Conservation (phyloP, 2,113 vertebrate genomes). For the Carollia perspicillata region DNA sequence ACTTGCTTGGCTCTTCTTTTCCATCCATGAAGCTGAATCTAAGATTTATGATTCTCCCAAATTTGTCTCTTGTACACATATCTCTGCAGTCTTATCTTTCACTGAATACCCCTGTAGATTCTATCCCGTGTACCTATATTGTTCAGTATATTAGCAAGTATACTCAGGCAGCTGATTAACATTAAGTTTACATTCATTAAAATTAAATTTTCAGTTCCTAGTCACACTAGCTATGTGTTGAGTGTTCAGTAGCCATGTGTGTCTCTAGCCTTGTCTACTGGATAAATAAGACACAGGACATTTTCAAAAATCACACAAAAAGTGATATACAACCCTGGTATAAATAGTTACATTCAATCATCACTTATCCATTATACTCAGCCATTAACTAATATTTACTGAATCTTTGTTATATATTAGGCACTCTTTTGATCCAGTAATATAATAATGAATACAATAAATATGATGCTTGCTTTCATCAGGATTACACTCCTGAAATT, state of each 20-base stretch:
- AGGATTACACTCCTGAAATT: neutral
- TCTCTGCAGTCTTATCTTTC: neutral
- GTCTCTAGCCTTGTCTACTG: no score
- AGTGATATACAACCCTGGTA: neutral
- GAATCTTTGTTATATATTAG: neutral
- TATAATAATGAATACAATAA: neutral
- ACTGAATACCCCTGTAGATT: neutral
- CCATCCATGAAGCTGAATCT: neutral
- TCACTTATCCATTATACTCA: neutral
- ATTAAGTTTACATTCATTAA: neutral
- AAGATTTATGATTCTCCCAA: neutral
- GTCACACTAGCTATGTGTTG: neutral
- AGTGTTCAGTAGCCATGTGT: neutral
- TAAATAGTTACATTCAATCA: neutral
- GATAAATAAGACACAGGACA: neutral
- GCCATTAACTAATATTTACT: neutral
- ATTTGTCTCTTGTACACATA: neutral
- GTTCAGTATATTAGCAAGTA: neutral
- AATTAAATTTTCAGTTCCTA: neutral
- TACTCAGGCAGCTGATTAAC: neutral
- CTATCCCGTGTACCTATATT: neutral
- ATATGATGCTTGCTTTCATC: neutral
- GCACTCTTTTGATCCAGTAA: neutral
- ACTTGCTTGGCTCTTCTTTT: neutral
- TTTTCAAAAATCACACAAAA: neutral